Base-by-base conservation (phyloP, 2,113 vertebrate genomes). In the Calidris pugnax region DNA sequence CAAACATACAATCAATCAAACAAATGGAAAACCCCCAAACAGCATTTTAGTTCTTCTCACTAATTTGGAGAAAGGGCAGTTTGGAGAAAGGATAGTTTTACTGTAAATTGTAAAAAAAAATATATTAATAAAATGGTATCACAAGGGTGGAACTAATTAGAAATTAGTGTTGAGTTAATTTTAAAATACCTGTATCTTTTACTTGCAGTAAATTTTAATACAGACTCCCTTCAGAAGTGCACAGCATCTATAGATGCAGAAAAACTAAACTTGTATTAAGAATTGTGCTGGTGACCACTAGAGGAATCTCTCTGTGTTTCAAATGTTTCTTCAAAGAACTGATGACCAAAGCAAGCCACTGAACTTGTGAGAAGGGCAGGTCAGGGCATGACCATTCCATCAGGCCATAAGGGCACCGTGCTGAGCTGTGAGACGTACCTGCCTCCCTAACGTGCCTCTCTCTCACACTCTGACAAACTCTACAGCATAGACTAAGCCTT, bases 371-470 rank as follows among this genome's bases (percentile, higher is more conserved):
- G 32, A n/a, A 64, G 20, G 30, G 8, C 41, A 51, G 8, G 18
- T 55, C 9, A 85, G 41, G 50, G 9, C 50, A 24, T 1, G 41
- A 21, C 12, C 35, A 12, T 10, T 26, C 57, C 48, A 39, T 43
- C 33, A 23, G 16, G 23, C 63, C 35, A 2, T 18, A 27, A 26
- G 1, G 73, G 18, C 39, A 27, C 26, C 3, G 2, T 2, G 43
- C 6, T 56, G 32, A 71, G 45, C 32, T 67, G 16, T 6, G 57
- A 60, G 45, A 35, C 0, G 0, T 30, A 35, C 12, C 33, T 51
- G 6, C 35, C 56, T 19, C 45, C 18, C 33, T 33, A 30, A 24
- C 15, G 8, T 6, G 4, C 19, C 2, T 2, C 3, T 10, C 17
- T 51, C 28, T 56, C 19, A 6, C 5, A 14, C 28, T 55, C 63